Base-by-base conservation (phyloP, 2,113 vertebrate genomes). In the Oophaga pumilio region DNA sequence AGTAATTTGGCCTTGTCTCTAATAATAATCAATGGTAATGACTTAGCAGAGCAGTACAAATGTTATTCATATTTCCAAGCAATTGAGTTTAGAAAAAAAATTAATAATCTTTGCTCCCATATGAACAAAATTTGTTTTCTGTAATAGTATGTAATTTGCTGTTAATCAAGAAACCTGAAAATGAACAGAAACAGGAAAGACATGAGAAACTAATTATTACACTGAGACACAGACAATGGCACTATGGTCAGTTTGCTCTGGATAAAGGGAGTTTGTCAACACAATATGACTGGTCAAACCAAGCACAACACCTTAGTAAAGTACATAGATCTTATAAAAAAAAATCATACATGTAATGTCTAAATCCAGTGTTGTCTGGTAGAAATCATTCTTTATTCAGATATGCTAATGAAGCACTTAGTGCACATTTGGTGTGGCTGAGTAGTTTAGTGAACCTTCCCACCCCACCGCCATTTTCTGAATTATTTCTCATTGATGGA, bases 1-100 rank as follows among this genome's bases (percentile, higher is more conserved):
- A 57, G 24, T 78, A 26, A 78, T 57, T 78, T 57, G 69, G 69
- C 69, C 69, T 73, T 49, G 28, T 73, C 69, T 73, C 28, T 43
- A 43, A 73, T 73, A 8, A 17, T 43, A 53, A 78, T 78, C 76
- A 78, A 78, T 56, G 52, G 76, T 78, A 78, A 78, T 78, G 76
- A 57, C 52, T 57, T 24, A 56, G 76, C 6, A 57, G 76, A 52
- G 17, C 53, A 78, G 50, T 57, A 15, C 50, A 57, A 7, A 15
- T 24, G 4, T 43, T 26, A 78, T 28, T 56, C 52, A 57, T 78
- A n/a, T 78, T 57, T 26, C n/a, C 53, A 53, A 78, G 50, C 15
- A 26, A 57, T 26, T 56, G 50, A 9, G 53, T 73, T 57, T 78
- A 28, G 52, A 12, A 56, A 78, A 52, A 43, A 77, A n/a, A 12